These are phyloP conservation scores for Thecophora atra DNA, from an alignment of 2,888 invertebrate species.

Conservation along the genomic window DNA sequence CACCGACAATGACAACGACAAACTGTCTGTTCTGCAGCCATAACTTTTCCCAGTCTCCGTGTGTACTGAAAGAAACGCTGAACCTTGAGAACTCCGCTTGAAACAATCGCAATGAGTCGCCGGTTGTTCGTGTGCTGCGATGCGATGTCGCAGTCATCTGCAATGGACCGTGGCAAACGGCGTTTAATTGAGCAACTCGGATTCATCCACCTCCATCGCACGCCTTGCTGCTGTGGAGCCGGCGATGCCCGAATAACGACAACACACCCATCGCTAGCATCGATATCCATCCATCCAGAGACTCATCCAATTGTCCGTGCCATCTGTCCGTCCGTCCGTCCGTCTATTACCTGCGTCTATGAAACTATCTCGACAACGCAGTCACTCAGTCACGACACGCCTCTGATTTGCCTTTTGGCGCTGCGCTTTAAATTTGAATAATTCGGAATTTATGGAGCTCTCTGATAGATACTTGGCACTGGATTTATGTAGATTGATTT, in stretches of 20 bases:
- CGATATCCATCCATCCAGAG: not conserved
- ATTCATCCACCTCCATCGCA: conserved; percentile 26
- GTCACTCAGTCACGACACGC: conserved; percentile 15
- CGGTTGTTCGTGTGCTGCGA: conserved; percentile 35
- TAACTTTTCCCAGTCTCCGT: not conserved
- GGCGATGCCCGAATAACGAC: not conserved
- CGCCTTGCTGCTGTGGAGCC: conserved; percentile 13
- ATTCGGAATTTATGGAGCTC: conserved; percentile 33
- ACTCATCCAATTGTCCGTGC: not conserved
- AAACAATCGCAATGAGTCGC: too few relatives aligned
- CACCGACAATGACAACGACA: not conserved
- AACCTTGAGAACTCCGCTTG: not conserved
- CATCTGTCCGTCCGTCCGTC: not conserved
- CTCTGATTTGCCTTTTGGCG: conserved; percentile 31
- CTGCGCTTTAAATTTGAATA: conserved; percentile 32
- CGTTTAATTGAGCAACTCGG: conserved; percentile 47
- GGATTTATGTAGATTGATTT: conserved; percentile 20
- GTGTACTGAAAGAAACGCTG: not conserved
- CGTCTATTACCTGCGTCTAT: not conserved
- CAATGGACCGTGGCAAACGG: conserved; percentile 47
- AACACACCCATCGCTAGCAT: conserved; percentile 11
- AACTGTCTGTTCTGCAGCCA: not conserved
- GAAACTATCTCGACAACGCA: not conserved
- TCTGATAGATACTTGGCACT: not conserved
- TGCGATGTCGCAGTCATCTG: conserved; percentile 46